Evolutionary conservation across 1,140 invertebrate genomes (phyloP).

Genomic region (Sipha flava): DNA sequence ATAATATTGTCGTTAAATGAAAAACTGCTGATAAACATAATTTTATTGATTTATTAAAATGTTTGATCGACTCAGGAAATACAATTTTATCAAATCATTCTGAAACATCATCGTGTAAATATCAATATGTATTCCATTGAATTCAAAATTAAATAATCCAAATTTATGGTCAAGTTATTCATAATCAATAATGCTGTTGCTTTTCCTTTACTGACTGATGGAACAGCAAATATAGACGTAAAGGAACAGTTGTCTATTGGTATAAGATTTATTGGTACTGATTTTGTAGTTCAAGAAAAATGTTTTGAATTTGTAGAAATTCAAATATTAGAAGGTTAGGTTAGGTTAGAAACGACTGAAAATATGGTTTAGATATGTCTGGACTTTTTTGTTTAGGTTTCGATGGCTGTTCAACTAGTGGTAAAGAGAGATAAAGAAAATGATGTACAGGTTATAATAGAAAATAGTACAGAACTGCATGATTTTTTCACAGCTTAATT

Average conservation of each 20-base stretch:
- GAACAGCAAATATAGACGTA: conserved; percentile 40
- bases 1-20: conserved; percentile 39
- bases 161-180: conserved; percentile 36
- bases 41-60: conserved; percentile 38
- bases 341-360: background rate
- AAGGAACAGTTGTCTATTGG: conserved; percentile 41
- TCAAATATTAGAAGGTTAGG: background rate
- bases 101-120: conserved; percentile 34
- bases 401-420: conserved; percentile 31
- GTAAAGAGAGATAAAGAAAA: background rate
- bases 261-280: conserved; percentile 37
- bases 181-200: conserved; percentile 36
- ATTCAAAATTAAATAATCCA: conserved; percentile 40
- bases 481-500: conserved; percentile 14
- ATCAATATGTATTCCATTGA: conserved; percentile 36
- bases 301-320: conserved; percentile 40
- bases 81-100: conserved; percentile 35
- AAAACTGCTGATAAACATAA: conserved; percentile 35
- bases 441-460: conserved; percentile 2
- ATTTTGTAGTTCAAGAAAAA: conserved; percentile 37
- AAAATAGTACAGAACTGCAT: background rate
- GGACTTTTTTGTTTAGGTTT: conserved; percentile 26
- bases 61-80: conserved; percentile 35
- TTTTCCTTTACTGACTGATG: conserved; percentile 39
- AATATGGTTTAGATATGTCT: background rate